Evolutionary conservation across 2,888 invertebrate genomes (phyloP), one percentile per base, ranked within the genome.

Genomic region (Thumatha senex): DNA sequence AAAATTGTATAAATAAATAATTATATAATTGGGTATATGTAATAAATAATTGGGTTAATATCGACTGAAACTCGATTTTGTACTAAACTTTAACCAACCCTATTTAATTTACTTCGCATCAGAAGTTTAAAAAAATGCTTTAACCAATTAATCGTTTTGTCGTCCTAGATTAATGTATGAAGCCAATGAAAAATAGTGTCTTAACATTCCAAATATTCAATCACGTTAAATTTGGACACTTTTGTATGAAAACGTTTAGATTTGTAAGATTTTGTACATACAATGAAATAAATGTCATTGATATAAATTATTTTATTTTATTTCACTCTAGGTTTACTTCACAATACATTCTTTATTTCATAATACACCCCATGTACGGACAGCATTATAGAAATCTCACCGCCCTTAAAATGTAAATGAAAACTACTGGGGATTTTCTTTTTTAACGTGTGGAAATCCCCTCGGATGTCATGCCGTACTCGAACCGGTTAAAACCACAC

Each of bases 251-350:
- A 87, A 67, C 74, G 74, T 80, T 78, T 89, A 90, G 87, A 85
- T 88, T 84, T 89, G 54, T 89, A 89, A 90, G 91, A 84, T 91
- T 91, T 91, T 91, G 91, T 91, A 91, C 89, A 91, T 91, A 91
- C 84, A 87, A 89, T 86, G 82, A 89, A 89, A 90, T 90, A 91
- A 90, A 90, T 91, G 90, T 89, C 89, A 89, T 89, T 90, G 86
- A 86, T 81, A 84, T 82, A 85, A 78, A 78, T 56, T 53, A 66
- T 63, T 24, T 78, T 40, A 44, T 54, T 48, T 53, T 47, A 48
- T 53, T 61, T 56, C 44, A 52, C 12, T 29, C 34, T 35, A 45
- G 18, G 48, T 42, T 44, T 30, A 52, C 24, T 51, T 40, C 33
- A 42, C 39, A 11, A 39, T 39, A 11, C 31, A 48, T 29, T 29